Evolutionary conservation across 2,888 invertebrate species (phyloP).

Genomic region (Rugalucina vietnamica): DNA sequence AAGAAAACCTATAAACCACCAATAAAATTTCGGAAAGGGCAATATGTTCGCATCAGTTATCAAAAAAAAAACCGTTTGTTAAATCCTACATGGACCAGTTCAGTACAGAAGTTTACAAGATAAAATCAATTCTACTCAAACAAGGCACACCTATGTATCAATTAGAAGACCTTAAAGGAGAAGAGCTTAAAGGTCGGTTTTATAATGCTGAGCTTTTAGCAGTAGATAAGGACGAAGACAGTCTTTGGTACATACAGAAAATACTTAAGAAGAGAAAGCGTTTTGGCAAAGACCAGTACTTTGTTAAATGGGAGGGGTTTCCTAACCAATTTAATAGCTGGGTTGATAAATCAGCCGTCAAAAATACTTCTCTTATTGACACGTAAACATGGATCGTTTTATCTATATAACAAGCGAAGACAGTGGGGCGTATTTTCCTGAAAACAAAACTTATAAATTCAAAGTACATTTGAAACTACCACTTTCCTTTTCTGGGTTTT

Average conservation of each 20-base stretch:
- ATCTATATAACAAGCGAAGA: slow-evolving; percentile 15
- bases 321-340: slow-evolving; percentile 8
- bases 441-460: slow-evolving; percentile 30
- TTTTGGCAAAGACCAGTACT: background rate
- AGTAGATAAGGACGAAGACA: slow-evolving; percentile 34
- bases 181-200: slow-evolving; percentile 33
- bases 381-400: slow-evolving; percentile 14
- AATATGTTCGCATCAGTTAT: background rate
- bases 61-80: background rate
- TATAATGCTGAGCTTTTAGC: slow-evolving; percentile 26
- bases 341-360: background rate
- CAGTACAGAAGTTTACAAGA: slow-evolving; percentile 14
- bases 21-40: background rate
- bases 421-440: slow-evolving; percentile 4
- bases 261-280: slow-evolving; percentile 26
- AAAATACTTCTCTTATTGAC: background rate
- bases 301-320: slow-evolving; percentile 30
- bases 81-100: slow-evolving; percentile 16
- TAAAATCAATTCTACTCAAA: background rate
- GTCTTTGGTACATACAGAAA: slow-evolving; percentile 30
- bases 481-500: slow-evolving; percentile 18
- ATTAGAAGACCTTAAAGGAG: slow-evolving; percentile 17
- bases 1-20: background rate
- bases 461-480: slow-evolving; percentile 18
- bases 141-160: slow-evolving; percentile 39